Base-by-base conservation (phyloP, 1,140 invertebrate species). In the Polypedilum pembai region DNA sequence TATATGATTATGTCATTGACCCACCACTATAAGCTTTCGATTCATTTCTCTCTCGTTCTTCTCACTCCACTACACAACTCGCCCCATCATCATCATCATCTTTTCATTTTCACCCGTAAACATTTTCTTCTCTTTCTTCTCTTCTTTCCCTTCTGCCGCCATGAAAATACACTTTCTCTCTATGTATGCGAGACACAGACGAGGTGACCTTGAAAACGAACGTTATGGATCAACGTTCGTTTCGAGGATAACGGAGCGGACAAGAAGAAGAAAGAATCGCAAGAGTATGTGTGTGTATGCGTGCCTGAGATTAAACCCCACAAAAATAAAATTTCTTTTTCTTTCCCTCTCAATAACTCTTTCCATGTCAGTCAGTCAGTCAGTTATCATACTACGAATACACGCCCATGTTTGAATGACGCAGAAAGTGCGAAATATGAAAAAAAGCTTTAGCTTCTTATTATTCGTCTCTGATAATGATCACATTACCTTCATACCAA, bases 131-230 rank as follows among this genome's bases (percentile, higher is more conserved):
- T 56, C n/a, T 3, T 56, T 45, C 41, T 45, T 45, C 8, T 45
- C 41, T 45, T 56, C 45, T 56, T 56, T 56, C 4, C 15, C 4
- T 56, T 56, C 45, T 12, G 45, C 45, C 12, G 45, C 45, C 45
- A 56, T 56, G 45, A 56, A 56, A 56, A 56, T 56, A 56, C 45
- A 56, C 45, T 56, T 56, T 56, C 45, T n/a, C 45, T n/a, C 45
- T n/a, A 4, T 56, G 12, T 56, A 56, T 56, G 8, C 45, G 45
- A 56, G 45, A 56, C 45, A 56, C 45, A 56, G 45, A 56, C 45
- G n/a, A 56, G 45, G 45, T 56, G 45, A 56, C 45, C 45, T 56
- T 56, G 45, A 56, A 56, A 56, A 56, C n/a, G n/a, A 56, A 56
- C 15, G 45, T 56, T 45, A 4, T 56, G 45, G 45, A 56, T 56